Base-by-base conservation (phyloP, 2,888 invertebrate species). In the Dicranocentrus wangi region DNA sequence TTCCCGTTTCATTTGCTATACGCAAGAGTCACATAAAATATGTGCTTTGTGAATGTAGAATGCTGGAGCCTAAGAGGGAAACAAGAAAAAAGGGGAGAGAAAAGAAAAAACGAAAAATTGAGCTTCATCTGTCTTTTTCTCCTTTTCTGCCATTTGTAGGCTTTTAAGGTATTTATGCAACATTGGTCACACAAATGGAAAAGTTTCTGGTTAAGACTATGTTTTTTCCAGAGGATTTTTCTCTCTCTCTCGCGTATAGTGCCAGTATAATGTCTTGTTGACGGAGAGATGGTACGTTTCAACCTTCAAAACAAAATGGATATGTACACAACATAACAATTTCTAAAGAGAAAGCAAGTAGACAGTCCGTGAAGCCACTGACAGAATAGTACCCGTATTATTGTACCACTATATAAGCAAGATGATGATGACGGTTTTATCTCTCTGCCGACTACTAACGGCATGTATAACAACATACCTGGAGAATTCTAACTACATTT, bases 171-270 rank as follows among this genome's bases (percentile, higher is more conserved):
- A 72, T 63, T 72, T 72, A 72, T 63, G 72, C 72, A 72, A 53
- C 72, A 72, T 72, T 72, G 72, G 72, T 63, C 53, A 61, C 61
- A 72, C 23, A 72, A 72, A 72, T 72, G 72, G 72, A 63, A 72
- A 63, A 61, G 61, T 63, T 53, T 10, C 17, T 63, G 32, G 65
- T 43, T 65, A 25, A 47, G 17, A 2, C 28, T 32, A 19, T 60
- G 28, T n/a, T 60, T 32, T 28, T 60, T 60, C 60, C 60, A 60
- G 60, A 17, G 17, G 47, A n/a, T n/a, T 47, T 13, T 39, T 47
- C 47, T n/a, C 5, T n/a, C 47, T n/a, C n/a, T 47, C 15, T 10
- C 47, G 15, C 47, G n/a, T 8, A 39, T 8, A 39, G 13, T 8
- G 7, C 13, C 8, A 8, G 13, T 39, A 39, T 58, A 25, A 25